Evolutionary conservation across 2,888 invertebrate species (phyloP).

Genomic region (Malacosoma neustria): DNA sequence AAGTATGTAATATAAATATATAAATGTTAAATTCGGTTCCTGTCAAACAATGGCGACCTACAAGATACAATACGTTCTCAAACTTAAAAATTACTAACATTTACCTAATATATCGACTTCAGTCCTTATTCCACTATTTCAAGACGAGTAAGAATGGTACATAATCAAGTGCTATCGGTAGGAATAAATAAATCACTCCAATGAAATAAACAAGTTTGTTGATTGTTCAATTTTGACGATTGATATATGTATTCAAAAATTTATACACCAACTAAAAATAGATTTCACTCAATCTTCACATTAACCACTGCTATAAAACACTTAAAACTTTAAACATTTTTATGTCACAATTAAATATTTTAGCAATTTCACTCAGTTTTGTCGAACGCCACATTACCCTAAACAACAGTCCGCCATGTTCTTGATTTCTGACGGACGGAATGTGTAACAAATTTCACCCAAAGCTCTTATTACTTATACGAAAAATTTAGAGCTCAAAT

Average conservation of each 20-base stretch:
- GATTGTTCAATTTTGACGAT: conserved; percentile 70
- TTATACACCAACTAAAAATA: conserved; percentile 56
- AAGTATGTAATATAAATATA: conserved; percentile 14
- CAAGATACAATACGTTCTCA: conserved; percentile 40
- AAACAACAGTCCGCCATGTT: conserved; percentile 75
- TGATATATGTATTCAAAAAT: conserved; percentile 57
- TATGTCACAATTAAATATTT: conserved; percentile 62
- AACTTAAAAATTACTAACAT: conserved; percentile 34
- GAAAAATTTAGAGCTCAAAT: neutral
- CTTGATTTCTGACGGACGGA: conserved; percentile 67
- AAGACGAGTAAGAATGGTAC: conserved; percentile 56
- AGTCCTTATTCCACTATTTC: conserved; percentile 63
- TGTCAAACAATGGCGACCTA: conserved; percentile 74
- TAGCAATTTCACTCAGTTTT: conserved; percentile 69
- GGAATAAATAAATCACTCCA: conserved; percentile 59
- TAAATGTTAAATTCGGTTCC: conserved; percentile 26
- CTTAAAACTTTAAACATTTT: conserved; percentile 67
- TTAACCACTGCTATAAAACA: conserved; percentile 69
- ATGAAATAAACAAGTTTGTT: conserved; percentile 75
- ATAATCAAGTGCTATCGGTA: conserved; percentile 58
- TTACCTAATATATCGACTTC: conserved; percentile 67
- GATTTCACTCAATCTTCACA: conserved; percentile 51
- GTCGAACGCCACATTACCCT: conserved; percentile 75
- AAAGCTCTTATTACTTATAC: conserved; percentile 18
- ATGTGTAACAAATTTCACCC: conserved; percentile 34